A percentile compares a stretch with the other conserved stretches of the same genome.
Conservation (phyloP, 1,140 invertebrate genomes). For the Globodera rostochiensis region DNA sequence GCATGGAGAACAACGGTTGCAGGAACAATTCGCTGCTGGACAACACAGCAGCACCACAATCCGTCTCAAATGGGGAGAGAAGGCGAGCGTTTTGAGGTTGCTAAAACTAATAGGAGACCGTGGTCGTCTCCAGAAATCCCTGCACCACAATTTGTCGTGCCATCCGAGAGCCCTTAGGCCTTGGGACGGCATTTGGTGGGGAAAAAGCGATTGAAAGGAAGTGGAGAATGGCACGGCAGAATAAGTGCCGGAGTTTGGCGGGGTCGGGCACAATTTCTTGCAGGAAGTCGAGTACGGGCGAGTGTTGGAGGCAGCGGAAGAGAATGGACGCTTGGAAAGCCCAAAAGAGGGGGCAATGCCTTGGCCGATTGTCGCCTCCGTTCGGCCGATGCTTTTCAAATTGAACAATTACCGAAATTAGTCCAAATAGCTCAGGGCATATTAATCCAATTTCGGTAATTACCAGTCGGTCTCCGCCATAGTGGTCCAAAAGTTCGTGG, state of each 20-base stretch:
- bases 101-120: background rate
- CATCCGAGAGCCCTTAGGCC: background rate
- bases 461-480: background rate
- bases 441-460: too few species aligned
- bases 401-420: too few species aligned
- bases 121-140: conserved; percentile 19
- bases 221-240: conserved; percentile 16
- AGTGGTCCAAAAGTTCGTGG: conserved; percentile 9
- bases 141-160: conserved; percentile 9
- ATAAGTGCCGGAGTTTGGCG: conserved; percentile 1
- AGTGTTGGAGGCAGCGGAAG: background rate
- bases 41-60: conserved; percentile 11
- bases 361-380: background rate
- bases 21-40: conserved; percentile 4
- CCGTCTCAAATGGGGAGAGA: conserved; percentile 1
- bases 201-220: conserved; percentile 15
- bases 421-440: too few species aligned
- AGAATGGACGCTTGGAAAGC: conserved; percentile 8
- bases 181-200: background rate
- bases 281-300: conserved; percentile 6
- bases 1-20: background rate
- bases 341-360: conserved; percentile 5
- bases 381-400: background rate
- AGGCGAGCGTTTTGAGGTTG: too few species aligned
- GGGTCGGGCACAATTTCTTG: background rate